Base-by-base conservation (phyloP, 1,140 invertebrate species). In the Thereuonema tuberculata region DNA sequence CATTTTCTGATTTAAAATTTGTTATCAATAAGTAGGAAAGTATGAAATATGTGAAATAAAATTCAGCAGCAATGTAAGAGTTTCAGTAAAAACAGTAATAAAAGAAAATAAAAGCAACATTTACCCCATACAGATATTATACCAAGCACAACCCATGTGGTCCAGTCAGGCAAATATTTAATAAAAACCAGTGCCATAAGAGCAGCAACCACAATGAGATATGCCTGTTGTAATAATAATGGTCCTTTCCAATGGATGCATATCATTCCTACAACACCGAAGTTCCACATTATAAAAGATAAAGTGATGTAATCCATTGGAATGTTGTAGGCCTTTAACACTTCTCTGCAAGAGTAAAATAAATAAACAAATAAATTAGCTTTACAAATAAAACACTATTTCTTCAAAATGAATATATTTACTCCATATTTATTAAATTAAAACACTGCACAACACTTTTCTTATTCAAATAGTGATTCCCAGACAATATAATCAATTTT, bases 161-260 rank as follows among this genome's bases (percentile, higher is more conserved):
- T 98, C 93, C 94, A 99, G 72, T 98, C 93, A 0, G 97, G 97
- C 57, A 99, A 75, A 76, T 98, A 97, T 77, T 99, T 99, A 59
- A 99, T 98, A 70, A 99, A 99, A n/a, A 98, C 88, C 12, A 99
- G 79, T 1, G 97, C 95, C 93, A 99, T 96, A 1, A 98, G 75
- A 1, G 95, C 93, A 20, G 93, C 93, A 59, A 98, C 86, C 67
- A 97, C 88, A 67, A 99, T 98, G 1, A 98, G 80, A 77, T 99
- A 99, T 2, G 87, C 91, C 68, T 99, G 96, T 70, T 98, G 95
- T 24, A 99, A 74, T 17, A 85, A 74, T 47, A 99, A 76, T 0
- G 96, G 96, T 1, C 93, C 95, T 65, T 94, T 90, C 93, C 94
- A 99, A 74, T 99, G 95, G 61, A 99, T 98, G 64, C 88, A 88